Evolutionary conservation across 1,140 invertebrate genomes (phyloP).

Genomic region (Lordiphosa clarofinis): DNA sequence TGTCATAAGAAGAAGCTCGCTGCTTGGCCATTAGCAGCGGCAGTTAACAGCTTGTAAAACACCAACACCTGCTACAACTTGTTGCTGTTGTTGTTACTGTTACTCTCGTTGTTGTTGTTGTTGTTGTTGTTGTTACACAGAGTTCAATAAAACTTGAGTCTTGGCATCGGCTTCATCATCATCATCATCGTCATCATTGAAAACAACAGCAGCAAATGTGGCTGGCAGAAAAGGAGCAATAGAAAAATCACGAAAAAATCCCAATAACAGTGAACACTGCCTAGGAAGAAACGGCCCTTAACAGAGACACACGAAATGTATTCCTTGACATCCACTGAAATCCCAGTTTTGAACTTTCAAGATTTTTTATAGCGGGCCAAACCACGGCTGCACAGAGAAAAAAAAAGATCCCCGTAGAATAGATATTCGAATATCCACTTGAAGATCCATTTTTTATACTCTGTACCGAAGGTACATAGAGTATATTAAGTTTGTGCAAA

Average conservation of each 20-base stretch:
- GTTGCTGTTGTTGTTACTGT: conserved; percentile 16
- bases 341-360: no score
- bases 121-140: conserved; percentile 28
- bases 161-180: conserved; percentile 32
- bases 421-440: no score
- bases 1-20: conserved; percentile 17
- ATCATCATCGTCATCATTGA: conserved; percentile 14
- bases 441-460: no score
- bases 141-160: conserved; percentile 65
- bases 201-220: conserved; percentile 17
- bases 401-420: no score
- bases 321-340: no score
- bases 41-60: conserved; percentile 74
- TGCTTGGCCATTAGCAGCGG: conserved; percentile 55
- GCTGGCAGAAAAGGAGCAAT: conserved; percentile 59
- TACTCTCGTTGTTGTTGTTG: conserved; percentile 19
- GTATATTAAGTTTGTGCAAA: no score
- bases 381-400: no score
- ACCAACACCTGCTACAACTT: conserved; percentile 66
- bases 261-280: conserved; percentile 7
- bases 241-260: conserved; percentile 49
- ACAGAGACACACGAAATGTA: no score
- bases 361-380: no score
- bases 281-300: no score
- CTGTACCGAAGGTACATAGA: no score